Conservation (phyloP, 2,797 vertebrate genomes). For the Semotilus atromaculatus region DNA sequence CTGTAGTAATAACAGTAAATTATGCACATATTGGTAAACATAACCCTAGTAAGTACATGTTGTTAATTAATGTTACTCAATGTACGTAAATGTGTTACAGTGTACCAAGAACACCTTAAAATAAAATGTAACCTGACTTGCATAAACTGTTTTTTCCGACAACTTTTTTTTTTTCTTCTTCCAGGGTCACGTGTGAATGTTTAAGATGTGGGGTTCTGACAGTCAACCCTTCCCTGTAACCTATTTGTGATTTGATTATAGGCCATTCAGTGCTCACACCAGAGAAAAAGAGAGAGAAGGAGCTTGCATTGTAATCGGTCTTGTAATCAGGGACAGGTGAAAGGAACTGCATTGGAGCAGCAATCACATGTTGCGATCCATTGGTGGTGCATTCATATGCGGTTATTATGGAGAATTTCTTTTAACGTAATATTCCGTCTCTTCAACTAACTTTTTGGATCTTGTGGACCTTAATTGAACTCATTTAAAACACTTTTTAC, state of each 20-base stretch:
- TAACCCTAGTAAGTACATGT: background rate
- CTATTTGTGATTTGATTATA: constrained; percentile 83
- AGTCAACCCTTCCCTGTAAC: background rate
- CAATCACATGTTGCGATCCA: constrained; percentile 54
- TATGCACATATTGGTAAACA: background rate
- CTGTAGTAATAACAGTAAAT: background rate
- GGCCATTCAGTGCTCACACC: constrained; percentile 71
- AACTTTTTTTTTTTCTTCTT: background rate
- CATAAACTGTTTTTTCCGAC: background rate
- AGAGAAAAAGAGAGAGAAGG: constrained; percentile 33
- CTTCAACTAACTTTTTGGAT: background rate
- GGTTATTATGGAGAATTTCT: constrained; percentile 39
- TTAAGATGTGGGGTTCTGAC: constrained; percentile 20
- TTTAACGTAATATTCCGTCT: constrained; percentile 33
- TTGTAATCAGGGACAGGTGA: constrained; percentile 83
- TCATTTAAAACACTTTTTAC: background rate
- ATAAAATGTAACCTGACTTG: background rate
- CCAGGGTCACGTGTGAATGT: background rate
- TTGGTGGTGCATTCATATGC: constrained; percentile 42
- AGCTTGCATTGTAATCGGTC: constrained; percentile 75
- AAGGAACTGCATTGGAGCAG: constrained; percentile 63
- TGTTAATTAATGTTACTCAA: background rate
- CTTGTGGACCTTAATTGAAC: background rate
- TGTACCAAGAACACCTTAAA: background rate
- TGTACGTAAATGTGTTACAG: background rate